Conservation (phyloP, 2,888 invertebrate genomes). For the Timema cristinae region DNA sequence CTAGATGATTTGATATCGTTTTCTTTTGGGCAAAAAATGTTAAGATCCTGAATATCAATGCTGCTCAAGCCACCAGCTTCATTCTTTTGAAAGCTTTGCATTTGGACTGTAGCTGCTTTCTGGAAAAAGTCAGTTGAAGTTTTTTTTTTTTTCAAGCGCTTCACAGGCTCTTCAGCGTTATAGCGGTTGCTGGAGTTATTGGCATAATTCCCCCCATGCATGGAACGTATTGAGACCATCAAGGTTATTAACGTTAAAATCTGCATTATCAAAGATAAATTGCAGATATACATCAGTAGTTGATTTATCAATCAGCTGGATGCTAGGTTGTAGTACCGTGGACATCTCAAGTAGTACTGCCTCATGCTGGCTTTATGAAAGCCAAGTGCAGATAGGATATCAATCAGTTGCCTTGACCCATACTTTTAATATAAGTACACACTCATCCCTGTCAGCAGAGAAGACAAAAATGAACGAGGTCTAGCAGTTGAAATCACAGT, state of each 20-base stretch:
- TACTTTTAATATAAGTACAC: background rate
- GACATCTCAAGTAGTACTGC: background rate
- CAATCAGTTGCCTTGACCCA: slow-evolving; percentile 8
- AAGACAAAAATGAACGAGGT: background rate
- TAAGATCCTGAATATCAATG: background rate
- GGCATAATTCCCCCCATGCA: slow-evolving; percentile 10
- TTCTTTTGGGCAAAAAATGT: background rate
- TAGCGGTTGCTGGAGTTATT: background rate
- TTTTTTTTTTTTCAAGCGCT: background rate
- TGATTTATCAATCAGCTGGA: background rate
- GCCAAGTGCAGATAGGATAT: background rate
- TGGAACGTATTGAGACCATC: background rate
- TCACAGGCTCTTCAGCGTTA: background rate
- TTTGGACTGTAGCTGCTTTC: background rate
- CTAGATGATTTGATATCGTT: background rate
- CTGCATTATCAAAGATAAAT: background rate
- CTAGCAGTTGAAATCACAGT: background rate
- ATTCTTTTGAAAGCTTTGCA: slow-evolving; percentile 4
- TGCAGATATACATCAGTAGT: background rate
- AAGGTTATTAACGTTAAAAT: background rate
- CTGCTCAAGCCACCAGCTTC: background rate
- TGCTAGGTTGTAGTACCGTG: background rate
- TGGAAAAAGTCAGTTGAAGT: background rate
- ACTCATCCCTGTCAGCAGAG: background rate
- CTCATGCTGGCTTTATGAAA: slow-evolving; percentile 9